These are phyloP conservation scores for Caenorhabditis sp. DNA, from an alignment of 2,888 invertebrate species.

Conservation along the genomic window DNA sequence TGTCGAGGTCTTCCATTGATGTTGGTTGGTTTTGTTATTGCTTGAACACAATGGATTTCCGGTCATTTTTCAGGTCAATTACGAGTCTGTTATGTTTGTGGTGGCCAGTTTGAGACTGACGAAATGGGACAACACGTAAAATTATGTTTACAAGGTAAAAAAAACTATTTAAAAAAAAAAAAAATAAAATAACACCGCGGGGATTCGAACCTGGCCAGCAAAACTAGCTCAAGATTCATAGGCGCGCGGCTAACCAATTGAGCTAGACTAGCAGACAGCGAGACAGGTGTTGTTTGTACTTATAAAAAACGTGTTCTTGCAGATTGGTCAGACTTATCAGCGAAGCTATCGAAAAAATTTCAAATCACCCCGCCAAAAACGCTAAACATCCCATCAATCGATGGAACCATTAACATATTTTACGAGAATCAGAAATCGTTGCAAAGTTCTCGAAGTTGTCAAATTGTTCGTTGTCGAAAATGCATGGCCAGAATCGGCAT, in stretches of 20 bases:
- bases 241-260: too few species aligned
- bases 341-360: conserved; percentile 8
- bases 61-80: conserved; percentile 23
- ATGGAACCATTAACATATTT: conserved; percentile 33
- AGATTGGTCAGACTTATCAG: conserved; percentile 17
- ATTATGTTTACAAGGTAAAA: conserved; percentile 29
- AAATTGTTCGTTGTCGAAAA: conserved; percentile 26
- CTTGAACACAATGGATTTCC: neutral
- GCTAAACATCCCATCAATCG: conserved; percentile 23
- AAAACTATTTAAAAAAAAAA: neutral
- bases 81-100: conserved; percentile 43
- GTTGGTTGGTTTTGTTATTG: conserved; percentile 9
- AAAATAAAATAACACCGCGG: too few species aligned
- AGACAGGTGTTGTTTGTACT: too few species aligned
- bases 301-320: conserved; percentile 7
- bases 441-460: conserved; percentile 25
- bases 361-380: conserved; percentile 23
- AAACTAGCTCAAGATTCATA: too few species aligned
- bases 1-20: conserved; percentile 23
- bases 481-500: conserved; percentile 31
- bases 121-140: conserved; percentile 32
- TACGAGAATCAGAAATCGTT: conserved; percentile 30
- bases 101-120: conserved; percentile 30
- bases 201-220: too few species aligned
- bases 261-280: too few species aligned